Conservation (phyloP, 2,113 vertebrate genomes). For the Grus americana region DNA sequence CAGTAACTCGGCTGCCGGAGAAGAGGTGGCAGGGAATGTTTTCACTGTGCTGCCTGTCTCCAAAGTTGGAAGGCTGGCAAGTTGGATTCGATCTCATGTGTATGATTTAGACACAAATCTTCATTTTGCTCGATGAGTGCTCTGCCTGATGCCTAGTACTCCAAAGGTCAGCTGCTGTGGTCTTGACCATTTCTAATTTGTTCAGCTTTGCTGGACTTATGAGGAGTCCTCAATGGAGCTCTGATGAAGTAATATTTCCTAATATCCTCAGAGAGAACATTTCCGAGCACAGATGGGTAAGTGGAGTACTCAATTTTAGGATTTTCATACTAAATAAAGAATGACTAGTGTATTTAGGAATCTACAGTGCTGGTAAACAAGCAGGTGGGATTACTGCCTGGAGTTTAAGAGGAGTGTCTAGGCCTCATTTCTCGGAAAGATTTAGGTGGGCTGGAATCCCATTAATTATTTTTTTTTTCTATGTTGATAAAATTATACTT, state of each 20-base stretch:
- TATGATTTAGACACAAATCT: not conserved
- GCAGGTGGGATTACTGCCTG: not conserved
- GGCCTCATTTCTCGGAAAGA: conserved; percentile 15
- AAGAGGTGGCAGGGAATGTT: not conserved
- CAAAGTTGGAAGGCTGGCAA: not conserved
- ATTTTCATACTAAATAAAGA: not conserved
- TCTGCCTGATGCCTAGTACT: not conserved
- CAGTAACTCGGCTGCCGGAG: not conserved
- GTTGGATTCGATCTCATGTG: not conserved
- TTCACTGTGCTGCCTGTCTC: not conserved
- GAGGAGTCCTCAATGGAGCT: not conserved
- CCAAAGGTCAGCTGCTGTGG: not conserved
- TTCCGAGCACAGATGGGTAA: not conserved
- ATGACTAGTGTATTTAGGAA: conserved; percentile 11
- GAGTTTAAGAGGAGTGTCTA: not conserved
- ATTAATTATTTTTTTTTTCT: not conserved
- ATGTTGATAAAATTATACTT: not conserved
- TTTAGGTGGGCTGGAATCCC: not conserved
- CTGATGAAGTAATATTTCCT: not conserved
- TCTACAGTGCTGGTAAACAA: conserved; percentile 16
- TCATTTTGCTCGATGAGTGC: not conserved
- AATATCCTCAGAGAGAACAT: not conserved
- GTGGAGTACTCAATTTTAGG: not conserved
- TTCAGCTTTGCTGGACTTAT: not conserved
- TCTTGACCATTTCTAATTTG: not conserved